A percentile compares a stretch with the other conserved stretches of the same genome.
These are phyloP conservation scores for Tetropium fuscum DNA, from an alignment of 2,888 invertebrate species.

Conservation along the genomic window DNA sequence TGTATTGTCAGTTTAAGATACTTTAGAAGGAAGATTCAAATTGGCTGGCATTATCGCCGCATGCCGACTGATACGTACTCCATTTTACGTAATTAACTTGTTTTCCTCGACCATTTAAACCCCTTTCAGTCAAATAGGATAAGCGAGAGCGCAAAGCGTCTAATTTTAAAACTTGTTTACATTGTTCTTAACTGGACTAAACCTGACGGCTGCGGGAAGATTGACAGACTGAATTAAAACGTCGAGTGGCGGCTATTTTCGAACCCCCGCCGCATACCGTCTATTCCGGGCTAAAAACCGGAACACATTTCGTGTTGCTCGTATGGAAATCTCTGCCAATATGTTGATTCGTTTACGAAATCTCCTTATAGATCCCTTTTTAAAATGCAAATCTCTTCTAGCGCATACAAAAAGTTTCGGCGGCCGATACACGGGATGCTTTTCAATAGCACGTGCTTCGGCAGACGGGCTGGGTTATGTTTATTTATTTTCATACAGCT, in stretches of 20 bases:
- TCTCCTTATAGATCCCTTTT: constrained; percentile 37
- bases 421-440: constrained; percentile 2
- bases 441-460: too few species aligned
- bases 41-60: too few species aligned
- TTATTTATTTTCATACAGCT: too few species aligned
- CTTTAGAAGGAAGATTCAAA: too few species aligned
- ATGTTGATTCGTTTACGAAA: constrained; percentile 43
- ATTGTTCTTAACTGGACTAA: constrained; percentile 9
- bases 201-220: constrained; percentile 1
- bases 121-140: too few species aligned
- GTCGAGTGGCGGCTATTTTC: constrained; percentile 9
- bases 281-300: constrained; percentile 37
- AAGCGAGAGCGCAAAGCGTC: too few species aligned
- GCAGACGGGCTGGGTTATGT: too few species aligned
- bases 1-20: too few species aligned
- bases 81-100: too few species aligned
- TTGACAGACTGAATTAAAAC: constrained; percentile 21
- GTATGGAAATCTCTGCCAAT: constrained; percentile 40
- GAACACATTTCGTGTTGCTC: constrained; percentile 29
- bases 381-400: constrained; percentile 32
- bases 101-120: too few species aligned
- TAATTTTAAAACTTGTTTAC: too few species aligned
- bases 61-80: too few species aligned
- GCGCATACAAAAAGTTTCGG: constrained; percentile 3
- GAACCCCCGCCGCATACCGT: constrained; percentile 6